Conservation (phyloP, 2,888 invertebrate species). For the Camponotus fellah region DNA sequence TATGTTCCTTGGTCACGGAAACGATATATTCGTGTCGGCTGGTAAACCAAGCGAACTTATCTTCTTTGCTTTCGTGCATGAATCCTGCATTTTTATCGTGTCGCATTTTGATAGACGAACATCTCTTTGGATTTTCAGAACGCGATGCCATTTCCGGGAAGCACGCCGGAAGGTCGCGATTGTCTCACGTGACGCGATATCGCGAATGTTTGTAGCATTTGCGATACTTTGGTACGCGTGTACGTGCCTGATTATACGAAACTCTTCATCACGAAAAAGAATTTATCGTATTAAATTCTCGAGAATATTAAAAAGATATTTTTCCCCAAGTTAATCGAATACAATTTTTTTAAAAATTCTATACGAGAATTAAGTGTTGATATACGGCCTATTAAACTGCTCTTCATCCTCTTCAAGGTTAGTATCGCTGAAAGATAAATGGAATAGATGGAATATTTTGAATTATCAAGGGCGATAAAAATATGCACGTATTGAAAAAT, state of each 20-base stretch:
- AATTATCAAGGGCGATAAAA: not conserved
- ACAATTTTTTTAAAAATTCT: not conserved
- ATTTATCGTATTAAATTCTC: not conserved
- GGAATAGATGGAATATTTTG: not conserved
- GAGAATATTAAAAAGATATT: not conserved
- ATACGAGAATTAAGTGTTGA: not conserved
- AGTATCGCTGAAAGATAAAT: not conserved
- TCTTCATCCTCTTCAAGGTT: not conserved
- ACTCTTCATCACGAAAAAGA: not conserved
- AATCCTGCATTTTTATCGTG: conserved; percentile 45
- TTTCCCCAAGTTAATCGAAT: not conserved
- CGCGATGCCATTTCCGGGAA: conserved; percentile 48
- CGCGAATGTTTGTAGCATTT: conserved; percentile 16
- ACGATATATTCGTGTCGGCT: conserved; percentile 14
- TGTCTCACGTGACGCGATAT: conserved; percentile 50
- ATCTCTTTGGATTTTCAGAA: conserved; percentile 46
- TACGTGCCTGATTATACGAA: not conserved
- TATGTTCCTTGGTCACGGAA: conserved; percentile 36
- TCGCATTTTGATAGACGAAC: conserved; percentile 40
- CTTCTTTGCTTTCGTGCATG: conserved; percentile 35
- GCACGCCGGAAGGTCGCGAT: conserved; percentile 56
- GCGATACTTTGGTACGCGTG: not conserved
- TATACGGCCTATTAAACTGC: not conserved
- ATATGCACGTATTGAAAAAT: not conserved
- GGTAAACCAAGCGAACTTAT: conserved; percentile 44